Evolutionary conservation across 2,888 invertebrate species (phyloP).

Genomic region (Ornithoptera priamus): DNA sequence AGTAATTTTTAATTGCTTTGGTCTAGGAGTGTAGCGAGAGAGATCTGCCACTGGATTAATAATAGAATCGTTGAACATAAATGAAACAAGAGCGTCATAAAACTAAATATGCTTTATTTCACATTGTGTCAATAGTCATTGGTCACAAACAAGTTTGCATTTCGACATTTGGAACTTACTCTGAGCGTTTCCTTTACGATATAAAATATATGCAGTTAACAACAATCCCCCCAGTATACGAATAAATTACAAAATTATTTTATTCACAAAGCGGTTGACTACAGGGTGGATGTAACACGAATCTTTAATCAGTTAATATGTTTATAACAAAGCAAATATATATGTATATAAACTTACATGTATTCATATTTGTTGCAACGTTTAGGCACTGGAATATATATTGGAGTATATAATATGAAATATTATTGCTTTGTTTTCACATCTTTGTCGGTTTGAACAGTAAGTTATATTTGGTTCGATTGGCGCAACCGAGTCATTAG

Average conservation of each 20-base stretch:
- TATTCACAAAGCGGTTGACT: constrained; percentile 41
- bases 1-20: too few species aligned
- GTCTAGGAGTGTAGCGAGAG: too few species aligned
- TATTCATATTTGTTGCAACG: neutral
- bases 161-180: constrained; percentile 59
- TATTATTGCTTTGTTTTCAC: constrained; percentile 3
- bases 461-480: neutral
- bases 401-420: neutral
- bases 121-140: constrained; percentile 74
- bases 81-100: constrained; percentile 53
- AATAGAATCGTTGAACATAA: constrained; percentile 23
- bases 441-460: neutral
- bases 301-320: constrained; percentile 21
- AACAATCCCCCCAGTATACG: constrained; percentile 62
- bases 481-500: too few species aligned
- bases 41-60: neutral
- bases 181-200: constrained; percentile 56
- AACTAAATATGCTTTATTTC: constrained; percentile 79
- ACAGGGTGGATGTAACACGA: constrained; percentile 28
- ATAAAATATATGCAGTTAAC: constrained; percentile 76
- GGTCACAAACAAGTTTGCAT: constrained; percentile 72
- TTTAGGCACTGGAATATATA: constrained; percentile 8
- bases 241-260: constrained; percentile 58
- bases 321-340: neutral
- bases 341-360: neutral